These are phyloP conservation scores for Sander vitreus DNA, from an alignment of 2,113 vertebrate genomes.

Conservation along the genomic window DNA sequence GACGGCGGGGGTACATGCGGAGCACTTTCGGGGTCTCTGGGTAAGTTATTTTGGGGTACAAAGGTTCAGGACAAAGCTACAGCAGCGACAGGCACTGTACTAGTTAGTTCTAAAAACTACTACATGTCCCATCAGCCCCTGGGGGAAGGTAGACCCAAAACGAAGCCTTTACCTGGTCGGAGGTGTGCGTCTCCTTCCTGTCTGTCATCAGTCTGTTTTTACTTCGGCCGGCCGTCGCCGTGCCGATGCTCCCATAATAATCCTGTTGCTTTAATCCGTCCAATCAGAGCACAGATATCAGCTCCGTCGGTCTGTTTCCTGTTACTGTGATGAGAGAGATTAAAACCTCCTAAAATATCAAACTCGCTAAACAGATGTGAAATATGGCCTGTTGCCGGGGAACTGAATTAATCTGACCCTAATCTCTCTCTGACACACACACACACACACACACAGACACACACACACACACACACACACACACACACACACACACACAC, in stretches of 20 bases:
- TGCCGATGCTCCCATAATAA: conserved; percentile 15
- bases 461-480: neutral
- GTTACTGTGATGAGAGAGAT: conserved; percentile 13
- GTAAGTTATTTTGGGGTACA: too few species aligned
- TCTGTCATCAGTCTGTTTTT: neutral
- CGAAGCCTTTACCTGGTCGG: neutral
- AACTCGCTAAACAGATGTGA: conserved; percentile 42
- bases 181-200: conserved; percentile 9
- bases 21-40: too few species aligned
- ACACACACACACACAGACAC: neutral
- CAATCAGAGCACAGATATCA: conserved; percentile 58
- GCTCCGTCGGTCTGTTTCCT: neutral
- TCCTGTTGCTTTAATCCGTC: conserved; percentile 49
- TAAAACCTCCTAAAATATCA: conserved; percentile 35
- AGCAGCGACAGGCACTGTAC: too few species aligned
- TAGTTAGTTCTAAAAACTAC: neutral
- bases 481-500: neutral
- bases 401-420: neutral
- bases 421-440: conserved; percentile 1
- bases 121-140: conserved; percentile 21
- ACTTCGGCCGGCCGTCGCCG: conserved; percentile 8
- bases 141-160: neutral
- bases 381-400: conserved; percentile 15
- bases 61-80: too few species aligned
- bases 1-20: too few species aligned